phyloP scores from a whole-genome alignment of 1,140 invertebrate genomes.

The Lasioglossum baleicum region DNA sequence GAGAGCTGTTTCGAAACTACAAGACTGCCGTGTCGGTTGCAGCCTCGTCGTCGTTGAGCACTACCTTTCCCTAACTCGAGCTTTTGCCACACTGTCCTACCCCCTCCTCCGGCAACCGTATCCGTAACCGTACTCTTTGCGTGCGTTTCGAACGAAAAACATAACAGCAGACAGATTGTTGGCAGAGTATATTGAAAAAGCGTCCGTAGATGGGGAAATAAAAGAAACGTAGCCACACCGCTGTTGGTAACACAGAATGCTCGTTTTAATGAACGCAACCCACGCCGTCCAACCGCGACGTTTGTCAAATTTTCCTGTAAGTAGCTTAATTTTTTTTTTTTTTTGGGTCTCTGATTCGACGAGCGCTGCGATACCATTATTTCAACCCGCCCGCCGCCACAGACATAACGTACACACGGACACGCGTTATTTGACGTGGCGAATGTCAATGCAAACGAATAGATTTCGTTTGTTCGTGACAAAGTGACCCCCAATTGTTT shows the following conservation, averaged over 20 bases:
- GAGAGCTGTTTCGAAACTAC: conserved; percentile 79
- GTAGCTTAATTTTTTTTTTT: conserved; percentile 4
- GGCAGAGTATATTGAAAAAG: conserved; percentile 45
- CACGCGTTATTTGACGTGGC: conserved; percentile 49
- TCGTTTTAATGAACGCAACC: conserved; percentile 54
- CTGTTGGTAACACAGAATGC: neutral
- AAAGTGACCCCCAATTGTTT: conserved; percentile 55
- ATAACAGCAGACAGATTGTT: conserved; percentile 48
- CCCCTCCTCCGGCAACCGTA: neutral
- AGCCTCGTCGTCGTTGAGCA: conserved; percentile 66
- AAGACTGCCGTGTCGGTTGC: conserved; percentile 77
- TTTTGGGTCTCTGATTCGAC: neutral
- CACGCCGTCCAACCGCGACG: conserved; percentile 4
- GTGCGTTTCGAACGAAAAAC: conserved; percentile 59
- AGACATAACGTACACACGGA: conserved; percentile 5
- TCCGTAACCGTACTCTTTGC: conserved; percentile 4
- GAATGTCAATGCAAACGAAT: conserved; percentile 56
- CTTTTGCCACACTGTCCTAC: conserved; percentile 21
- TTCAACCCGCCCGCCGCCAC: neutral
- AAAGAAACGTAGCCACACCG: conserved; percentile 3
- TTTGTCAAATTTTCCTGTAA: conserved; percentile 13
- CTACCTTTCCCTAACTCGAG: conserved; percentile 61
- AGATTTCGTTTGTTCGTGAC: conserved; percentile 51
- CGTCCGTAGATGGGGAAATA: conserved; percentile 20
- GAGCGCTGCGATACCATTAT: conserved; percentile 1